Conservation (phyloP, 2,888 invertebrate species). For the Trilocha varians region DNA sequence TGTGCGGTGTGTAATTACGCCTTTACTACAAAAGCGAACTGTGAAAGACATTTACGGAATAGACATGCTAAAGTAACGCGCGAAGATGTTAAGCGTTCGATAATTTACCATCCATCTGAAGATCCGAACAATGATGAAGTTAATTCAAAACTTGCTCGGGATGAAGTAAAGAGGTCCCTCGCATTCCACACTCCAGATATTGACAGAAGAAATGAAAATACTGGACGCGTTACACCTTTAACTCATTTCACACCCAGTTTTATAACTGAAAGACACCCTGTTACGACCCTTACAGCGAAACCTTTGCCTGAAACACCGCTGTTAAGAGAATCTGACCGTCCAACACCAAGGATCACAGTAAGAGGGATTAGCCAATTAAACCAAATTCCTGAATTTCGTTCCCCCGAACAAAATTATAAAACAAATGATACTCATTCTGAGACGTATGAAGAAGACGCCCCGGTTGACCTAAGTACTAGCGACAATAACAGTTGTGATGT, state of each 20-base stretch:
- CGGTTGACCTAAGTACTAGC: slow-evolving; percentile 81
- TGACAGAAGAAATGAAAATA: slow-evolving; percentile 53
- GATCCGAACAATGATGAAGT: slow-evolving; percentile 86
- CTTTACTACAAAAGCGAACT: slow-evolving; percentile 97
- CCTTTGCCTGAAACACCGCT: slow-evolving; percentile 49
- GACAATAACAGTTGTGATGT: slow-evolving; percentile 75
- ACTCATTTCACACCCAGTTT: slow-evolving; percentile 59
- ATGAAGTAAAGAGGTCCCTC: slow-evolving; percentile 71
- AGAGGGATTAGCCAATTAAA: slow-evolving; percentile 77
- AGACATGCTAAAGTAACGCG: slow-evolving; percentile 89
- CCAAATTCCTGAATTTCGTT: slow-evolving; percentile 67
- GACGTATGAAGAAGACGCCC: slow-evolving; percentile 65
- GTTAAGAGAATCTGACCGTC: slow-evolving; percentile 52
- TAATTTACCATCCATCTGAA: slow-evolving; percentile 90
- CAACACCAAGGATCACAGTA: slow-evolving; percentile 69
- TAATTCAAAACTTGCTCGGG: slow-evolving; percentile 67
- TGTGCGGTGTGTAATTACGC: slow-evolving; percentile 96
- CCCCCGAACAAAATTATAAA: slow-evolving; percentile 47
- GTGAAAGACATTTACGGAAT: slow-evolving; percentile 94
- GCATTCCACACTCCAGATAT: slow-evolving; percentile 69
- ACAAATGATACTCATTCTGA: slow-evolving; percentile 44
- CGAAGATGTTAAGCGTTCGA: slow-evolving; percentile 90
- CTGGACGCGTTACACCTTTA: slow-evolving; percentile 56
- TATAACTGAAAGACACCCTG: slow-evolving; percentile 62
- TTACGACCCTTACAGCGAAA: slow-evolving; percentile 43